These are phyloP conservation scores for Apamea sordens DNA, from an alignment of 2,888 invertebrate species.

Conservation along the genomic window DNA sequence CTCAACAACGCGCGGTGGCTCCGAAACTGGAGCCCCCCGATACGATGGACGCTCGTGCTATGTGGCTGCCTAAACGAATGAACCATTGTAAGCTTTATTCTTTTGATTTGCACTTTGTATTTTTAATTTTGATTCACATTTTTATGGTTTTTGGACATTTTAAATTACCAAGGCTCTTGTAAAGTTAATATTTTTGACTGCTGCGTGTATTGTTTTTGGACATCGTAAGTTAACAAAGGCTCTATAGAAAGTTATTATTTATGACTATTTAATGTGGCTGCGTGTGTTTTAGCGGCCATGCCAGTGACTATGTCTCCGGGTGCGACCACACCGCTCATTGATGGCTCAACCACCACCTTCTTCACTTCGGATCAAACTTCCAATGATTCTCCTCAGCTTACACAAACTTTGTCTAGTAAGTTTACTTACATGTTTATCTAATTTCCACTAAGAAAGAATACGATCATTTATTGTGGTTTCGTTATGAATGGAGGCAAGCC, in stretches of 20 bases:
- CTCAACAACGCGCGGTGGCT: constrained; percentile 86
- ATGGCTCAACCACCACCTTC: constrained; percentile 83
- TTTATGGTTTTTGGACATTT: constrained; percentile 34
- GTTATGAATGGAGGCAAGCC: not conserved
- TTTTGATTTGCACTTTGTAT: constrained; percentile 73
- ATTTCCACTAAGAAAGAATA: not conserved
- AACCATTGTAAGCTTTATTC: constrained; percentile 91
- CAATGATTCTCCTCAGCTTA: constrained; percentile 81
- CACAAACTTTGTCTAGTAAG: constrained; percentile 84
- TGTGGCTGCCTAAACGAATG: constrained; percentile 92
- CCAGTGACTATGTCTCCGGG: constrained; percentile 88
- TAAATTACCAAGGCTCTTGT: not conserved
- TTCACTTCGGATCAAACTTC: constrained; percentile 85
- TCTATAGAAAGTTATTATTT: not conserved
- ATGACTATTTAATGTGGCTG: constrained; percentile 19
- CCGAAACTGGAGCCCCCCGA: constrained; percentile 91
- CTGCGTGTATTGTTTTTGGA: not conserved
- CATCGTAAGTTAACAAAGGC: not conserved
- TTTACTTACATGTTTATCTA: not conserved
- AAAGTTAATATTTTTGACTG: not conserved
- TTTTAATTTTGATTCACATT: constrained; percentile 68
- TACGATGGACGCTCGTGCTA: constrained; percentile 90
- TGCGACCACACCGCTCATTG: constrained; percentile 85
- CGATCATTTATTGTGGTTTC: not conserved
- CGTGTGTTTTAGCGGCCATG: constrained; percentile 82